Base-by-base conservation (phyloP, 2,113 vertebrate species). In the Neotragus moschatus region DNA sequence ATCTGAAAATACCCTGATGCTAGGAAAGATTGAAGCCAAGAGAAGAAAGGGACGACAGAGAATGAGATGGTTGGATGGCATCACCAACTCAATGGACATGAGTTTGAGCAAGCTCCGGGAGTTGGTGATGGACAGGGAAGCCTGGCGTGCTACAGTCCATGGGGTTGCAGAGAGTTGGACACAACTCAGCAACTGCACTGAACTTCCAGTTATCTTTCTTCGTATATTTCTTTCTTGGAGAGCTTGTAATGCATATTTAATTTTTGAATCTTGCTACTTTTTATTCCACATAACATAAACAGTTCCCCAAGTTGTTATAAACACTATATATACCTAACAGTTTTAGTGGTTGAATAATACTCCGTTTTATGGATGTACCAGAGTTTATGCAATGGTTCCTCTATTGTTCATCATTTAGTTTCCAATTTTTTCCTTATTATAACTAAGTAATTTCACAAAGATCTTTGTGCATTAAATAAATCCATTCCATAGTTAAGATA, bases 301-400 rank as follows among this genome's bases (percentile, higher is more conserved):
- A 30, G 81, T 95, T 87, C 60, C 9, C 51, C 15, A 30, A 17
- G 11, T 51, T 94, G 25, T 92, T 53, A 66, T 19, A 94, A 95
- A 58, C 15, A 26, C 30, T 53, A 81, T 49, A 36, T 53, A 81
- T 49, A 91, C 14, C 21, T 87, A 81, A 30, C 19, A 58, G 33
- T 70, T 92, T 97, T 49, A 51, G 33, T 92, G 16, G 28, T 88
- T 93, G 56, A 96, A 70, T 94, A 94, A 94, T 91, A 94, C 10
- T 95, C 75, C 55, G 58, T 91, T 84, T 90, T 86, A 82, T 80
- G 51, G 56, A 53, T 94, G 77, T 86, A 39, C 25, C 60, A 84
- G 77, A n/a, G 25, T 70, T 95, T 77, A 97, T 81, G 36, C 55
- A 91, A 73, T 15, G 7, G 80, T 49, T 82, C 26, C 16, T 33